These are phyloP conservation scores for Halcyon leucocephala DNA, from an alignment of 2,797 vertebrate species.

Conservation along the genomic window DNA sequence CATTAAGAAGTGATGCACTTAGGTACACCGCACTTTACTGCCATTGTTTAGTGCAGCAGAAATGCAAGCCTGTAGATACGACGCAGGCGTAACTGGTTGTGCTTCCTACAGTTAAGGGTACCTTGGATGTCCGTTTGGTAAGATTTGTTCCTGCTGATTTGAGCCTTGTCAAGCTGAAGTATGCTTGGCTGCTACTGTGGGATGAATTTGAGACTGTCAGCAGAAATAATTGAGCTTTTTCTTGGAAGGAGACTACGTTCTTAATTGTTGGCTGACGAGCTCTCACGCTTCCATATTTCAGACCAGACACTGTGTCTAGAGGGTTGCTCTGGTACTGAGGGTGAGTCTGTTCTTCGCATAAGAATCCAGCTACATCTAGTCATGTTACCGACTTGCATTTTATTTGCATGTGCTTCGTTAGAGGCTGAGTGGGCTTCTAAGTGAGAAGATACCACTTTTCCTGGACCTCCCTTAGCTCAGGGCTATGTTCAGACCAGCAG, in stretches of 20 bases:
- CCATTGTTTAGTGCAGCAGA: background rate
- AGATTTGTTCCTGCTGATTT: background rate
- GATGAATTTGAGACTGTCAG: background rate
- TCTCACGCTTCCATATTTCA: background rate
- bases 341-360: background rate
- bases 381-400: background rate
- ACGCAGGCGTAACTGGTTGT: fast-evolving
- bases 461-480: background rate
- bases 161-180: background rate
- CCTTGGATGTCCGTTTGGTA: background rate
- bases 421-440: background rate
- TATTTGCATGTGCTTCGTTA: background rate
- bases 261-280: background rate
- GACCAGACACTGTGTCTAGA: background rate
- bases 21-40: background rate
- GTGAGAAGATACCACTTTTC: background rate
- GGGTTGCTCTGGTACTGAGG: background rate
- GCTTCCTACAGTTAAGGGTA: background rate
- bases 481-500: background rate
- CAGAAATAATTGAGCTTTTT: constrained; percentile 6
- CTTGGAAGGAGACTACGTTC: background rate
- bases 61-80: background rate
- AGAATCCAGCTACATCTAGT: background rate
- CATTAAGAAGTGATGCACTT: background rate
- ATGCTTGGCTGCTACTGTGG: background rate